Evolutionary conservation across 2,888 invertebrate genomes (phyloP).

Genomic region (Drosophila meridiana): DNA sequence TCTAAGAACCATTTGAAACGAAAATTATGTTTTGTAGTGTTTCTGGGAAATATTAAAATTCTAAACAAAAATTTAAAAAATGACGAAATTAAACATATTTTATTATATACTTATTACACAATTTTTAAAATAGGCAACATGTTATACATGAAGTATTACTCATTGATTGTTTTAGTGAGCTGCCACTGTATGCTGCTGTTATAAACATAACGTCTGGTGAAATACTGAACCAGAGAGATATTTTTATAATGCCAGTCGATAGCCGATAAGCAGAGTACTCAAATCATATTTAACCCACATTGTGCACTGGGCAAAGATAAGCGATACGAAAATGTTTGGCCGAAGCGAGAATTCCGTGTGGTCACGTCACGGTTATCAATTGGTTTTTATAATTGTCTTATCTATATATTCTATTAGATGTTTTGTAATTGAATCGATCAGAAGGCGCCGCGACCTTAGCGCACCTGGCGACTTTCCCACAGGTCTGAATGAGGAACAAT

Average conservation of each 20-base stretch:
- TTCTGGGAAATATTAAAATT: too few relatives aligned
- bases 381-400: slow-evolving; percentile 14
- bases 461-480: slow-evolving; percentile 42
- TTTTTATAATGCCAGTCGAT: slow-evolving; percentile 11
- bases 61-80: too few relatives aligned
- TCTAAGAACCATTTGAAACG: too few relatives aligned
- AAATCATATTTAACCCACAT: slow-evolving; percentile 5
- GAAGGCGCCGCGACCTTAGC: slow-evolving; percentile 6
- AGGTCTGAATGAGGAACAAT: neutral
- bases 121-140: too few relatives aligned
- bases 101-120: too few relatives aligned
- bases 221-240: slow-evolving; percentile 20
- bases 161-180: too few relatives aligned
- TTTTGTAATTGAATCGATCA: slow-evolving; percentile 22
- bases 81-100: too few relatives aligned
- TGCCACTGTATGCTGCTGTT: slow-evolving; percentile 4
- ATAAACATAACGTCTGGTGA: slow-evolving; percentile 14
- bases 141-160: too few relatives aligned
- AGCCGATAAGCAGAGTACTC: slow-evolving; percentile 30
- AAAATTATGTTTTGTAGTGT: too few relatives aligned
- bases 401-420: neutral
- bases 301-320: neutral
- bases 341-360: neutral
- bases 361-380: slow-evolving; percentile 37
- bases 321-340: neutral